Evolutionary conservation across 2,888 invertebrate genomes (phyloP), one percentile per base, ranked within the genome.

Genomic region (Macrophya alboannulata): DNA sequence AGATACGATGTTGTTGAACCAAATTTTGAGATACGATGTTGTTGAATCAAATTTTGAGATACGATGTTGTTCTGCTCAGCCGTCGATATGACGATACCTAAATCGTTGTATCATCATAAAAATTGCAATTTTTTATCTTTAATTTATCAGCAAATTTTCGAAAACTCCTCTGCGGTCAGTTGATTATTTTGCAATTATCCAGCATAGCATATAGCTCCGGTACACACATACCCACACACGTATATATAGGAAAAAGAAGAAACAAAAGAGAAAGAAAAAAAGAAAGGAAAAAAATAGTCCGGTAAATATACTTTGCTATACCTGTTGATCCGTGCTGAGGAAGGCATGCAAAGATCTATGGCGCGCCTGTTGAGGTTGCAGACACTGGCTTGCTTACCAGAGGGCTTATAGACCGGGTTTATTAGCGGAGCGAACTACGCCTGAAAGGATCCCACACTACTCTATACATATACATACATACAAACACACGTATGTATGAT

Each of bases 331-430:
- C 68, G 31, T 51, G 48, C 40, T 9, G n/a, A 37, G 4, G 55
- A 37, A 83, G 48, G 83, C 83, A 83, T 71, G 83, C 83, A 83
- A 83, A 83, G 83, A 83, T 83, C 65, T 83, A 83, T 83, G 83
- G 83, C 83, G 68, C 83, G 83, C 83, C 83, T 83, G 68, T 83
- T 71, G 83, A 83, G 31, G 83, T 68, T 45, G 45, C 43, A 68
- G 77, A 77, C 55, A 48, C 31, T 77, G 12, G 81, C 55, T 55
- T 37, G 55, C 9, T 45, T 77, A 55, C 72, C 17, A 45, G n/a
- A n/a, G 43, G 40, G 62, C 21, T 81, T 72, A 55, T n/a, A 55
- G 79, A 40, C 37, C 45, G 43, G 81, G 81, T 81, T 62, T 81
- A 81, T 81, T 81, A 81, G 40, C 81, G 4, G 59, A 81, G 62